Evolutionary conservation across 2,888 invertebrate genomes (phyloP).

Genomic region (Acrobasis suavella): DNA sequence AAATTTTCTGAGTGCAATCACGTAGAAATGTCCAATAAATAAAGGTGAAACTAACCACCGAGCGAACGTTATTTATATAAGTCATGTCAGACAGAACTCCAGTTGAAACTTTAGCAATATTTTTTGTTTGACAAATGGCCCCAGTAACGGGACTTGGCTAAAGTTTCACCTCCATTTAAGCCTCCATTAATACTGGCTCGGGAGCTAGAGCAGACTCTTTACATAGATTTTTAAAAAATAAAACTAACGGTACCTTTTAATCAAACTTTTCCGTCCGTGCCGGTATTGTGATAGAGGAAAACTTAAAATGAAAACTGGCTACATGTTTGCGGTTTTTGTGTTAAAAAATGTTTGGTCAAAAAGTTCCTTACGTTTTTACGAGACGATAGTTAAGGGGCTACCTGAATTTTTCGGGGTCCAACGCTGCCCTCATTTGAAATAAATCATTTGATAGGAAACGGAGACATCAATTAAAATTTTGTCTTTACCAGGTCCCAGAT

Average conservation of each 20-base stretch:
- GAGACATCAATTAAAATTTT: no score
- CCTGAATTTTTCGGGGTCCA: no score
- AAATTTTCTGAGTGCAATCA: slow-evolving; percentile 42
- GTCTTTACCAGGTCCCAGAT: no score
- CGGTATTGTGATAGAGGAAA: no score
- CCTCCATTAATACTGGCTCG: slow-evolving; percentile 66
- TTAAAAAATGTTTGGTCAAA: no score
- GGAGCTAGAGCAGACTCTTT: slow-evolving; percentile 54
- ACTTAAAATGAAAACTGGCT: no score
- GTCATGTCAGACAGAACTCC: slow-evolving; percentile 70
- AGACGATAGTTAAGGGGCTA: no score
- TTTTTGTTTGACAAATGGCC: slow-evolving; percentile 80
- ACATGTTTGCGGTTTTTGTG: no score
- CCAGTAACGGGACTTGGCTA: slow-evolving; percentile 73
- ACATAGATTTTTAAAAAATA: slow-evolving; percentile 33
- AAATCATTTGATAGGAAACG: no score
- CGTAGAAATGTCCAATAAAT: slow-evolving; percentile 52
- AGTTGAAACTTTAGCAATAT: slow-evolving; percentile 73
- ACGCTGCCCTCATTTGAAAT: no score
- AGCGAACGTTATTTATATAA: slow-evolving; percentile 69
- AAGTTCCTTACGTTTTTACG: no score
- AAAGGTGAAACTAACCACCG: slow-evolving; percentile 54
- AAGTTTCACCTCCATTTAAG: slow-evolving; percentile 77
- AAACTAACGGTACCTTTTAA: not conserved
- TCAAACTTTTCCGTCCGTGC: not conserved